Conservation (phyloP, 2,113 vertebrate species). For the Thomomys bottae region DNA sequence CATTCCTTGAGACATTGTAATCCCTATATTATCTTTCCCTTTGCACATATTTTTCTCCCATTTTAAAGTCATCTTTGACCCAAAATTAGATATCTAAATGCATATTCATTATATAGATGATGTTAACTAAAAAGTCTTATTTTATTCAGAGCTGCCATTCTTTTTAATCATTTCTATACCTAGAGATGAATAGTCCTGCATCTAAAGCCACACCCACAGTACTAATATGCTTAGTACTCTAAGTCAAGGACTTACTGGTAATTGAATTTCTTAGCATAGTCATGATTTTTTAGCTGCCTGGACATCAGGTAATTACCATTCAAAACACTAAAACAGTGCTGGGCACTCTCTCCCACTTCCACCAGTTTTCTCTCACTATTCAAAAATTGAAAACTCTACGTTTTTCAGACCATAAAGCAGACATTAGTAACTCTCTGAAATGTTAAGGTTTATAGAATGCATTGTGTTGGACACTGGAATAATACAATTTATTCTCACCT, state of each 20-base stretch:
- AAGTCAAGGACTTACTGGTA: slow-evolving; percentile 51
- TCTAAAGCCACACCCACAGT: slow-evolving; percentile 43
- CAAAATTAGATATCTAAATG: slow-evolving; percentile 53
- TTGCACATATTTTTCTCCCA: slow-evolving; percentile 64
- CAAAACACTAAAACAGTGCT: slow-evolving; percentile 67
- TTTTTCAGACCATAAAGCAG: slow-evolving; percentile 73
- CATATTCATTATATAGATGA: slow-evolving; percentile 62
- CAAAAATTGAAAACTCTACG: slow-evolving; percentile 67
- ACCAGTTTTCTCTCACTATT: slow-evolving; percentile 43
- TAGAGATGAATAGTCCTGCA: slow-evolving; percentile 41
- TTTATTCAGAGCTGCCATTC: slow-evolving; percentile 49
- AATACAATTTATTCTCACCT: slow-evolving; percentile 76
- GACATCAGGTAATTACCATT: slow-evolving; percentile 52
- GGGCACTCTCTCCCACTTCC: slow-evolving; percentile 7
- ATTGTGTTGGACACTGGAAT: slow-evolving; percentile 73
- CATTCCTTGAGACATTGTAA: slow-evolving; percentile 62
- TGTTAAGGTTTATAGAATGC: slow-evolving; percentile 71
- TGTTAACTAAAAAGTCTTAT: slow-evolving; percentile 53
- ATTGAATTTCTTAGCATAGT: slow-evolving; percentile 49
- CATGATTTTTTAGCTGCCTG: slow-evolving; percentile 51
- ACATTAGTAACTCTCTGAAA: slow-evolving; percentile 72
- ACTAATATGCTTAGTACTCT: slow-evolving; percentile 27
- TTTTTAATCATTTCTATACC: slow-evolving; percentile 53
- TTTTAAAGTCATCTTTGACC: slow-evolving; percentile 61
- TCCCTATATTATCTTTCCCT: slow-evolving; percentile 60